A percentile compares a stretch with the other conserved stretches of the same genome.
These are phyloP conservation scores for Choreutis nemorana DNA, from an alignment of 2,888 invertebrate species.

Conservation along the genomic window DNA sequence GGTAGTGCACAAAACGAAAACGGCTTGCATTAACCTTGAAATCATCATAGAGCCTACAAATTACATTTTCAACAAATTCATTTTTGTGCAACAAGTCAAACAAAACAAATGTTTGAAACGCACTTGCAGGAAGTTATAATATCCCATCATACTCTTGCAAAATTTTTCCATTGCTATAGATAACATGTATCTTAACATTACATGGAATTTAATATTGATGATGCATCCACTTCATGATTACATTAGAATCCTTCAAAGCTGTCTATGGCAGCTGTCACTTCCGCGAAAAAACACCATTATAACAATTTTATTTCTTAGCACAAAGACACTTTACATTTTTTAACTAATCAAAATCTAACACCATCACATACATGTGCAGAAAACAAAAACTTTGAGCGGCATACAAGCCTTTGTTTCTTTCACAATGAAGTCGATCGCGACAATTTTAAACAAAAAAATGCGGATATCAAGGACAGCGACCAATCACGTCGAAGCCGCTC, in stretches of 20 bases:
- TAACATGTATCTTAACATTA: not conserved
- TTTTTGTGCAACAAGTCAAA: too few relatives aligned
- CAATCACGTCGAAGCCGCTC: slow-evolving; percentile 51
- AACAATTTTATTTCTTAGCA: slow-evolving; percentile 12
- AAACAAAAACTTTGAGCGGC: slow-evolving; percentile 26
- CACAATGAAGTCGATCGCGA: slow-evolving; percentile 37
- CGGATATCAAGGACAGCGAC: slow-evolving; percentile 30
- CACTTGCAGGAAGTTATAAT: too few relatives aligned
- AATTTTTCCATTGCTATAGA: too few relatives aligned
- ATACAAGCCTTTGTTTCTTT: slow-evolving; percentile 32
- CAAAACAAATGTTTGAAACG: too few relatives aligned
- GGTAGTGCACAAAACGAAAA: slow-evolving; percentile 43
- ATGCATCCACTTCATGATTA: slow-evolving; percentile 20
- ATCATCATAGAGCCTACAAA: slow-evolving; percentile 27
- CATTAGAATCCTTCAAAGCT: slow-evolving; percentile 28
- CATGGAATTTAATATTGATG: slow-evolving; percentile 13
- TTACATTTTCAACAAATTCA: too few relatives aligned
- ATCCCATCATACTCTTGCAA: too few relatives aligned
- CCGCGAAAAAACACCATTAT: slow-evolving; percentile 22
- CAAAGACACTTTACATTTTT: not conserved
- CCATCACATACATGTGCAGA: slow-evolving; percentile 8
- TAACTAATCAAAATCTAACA: not conserved
- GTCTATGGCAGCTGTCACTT: slow-evolving; percentile 34
- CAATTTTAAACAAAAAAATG: slow-evolving; percentile 42
- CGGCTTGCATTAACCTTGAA: slow-evolving; percentile 39